Base-by-base conservation (phyloP, 2,113 vertebrate species). In the Vicugna pacos region DNA sequence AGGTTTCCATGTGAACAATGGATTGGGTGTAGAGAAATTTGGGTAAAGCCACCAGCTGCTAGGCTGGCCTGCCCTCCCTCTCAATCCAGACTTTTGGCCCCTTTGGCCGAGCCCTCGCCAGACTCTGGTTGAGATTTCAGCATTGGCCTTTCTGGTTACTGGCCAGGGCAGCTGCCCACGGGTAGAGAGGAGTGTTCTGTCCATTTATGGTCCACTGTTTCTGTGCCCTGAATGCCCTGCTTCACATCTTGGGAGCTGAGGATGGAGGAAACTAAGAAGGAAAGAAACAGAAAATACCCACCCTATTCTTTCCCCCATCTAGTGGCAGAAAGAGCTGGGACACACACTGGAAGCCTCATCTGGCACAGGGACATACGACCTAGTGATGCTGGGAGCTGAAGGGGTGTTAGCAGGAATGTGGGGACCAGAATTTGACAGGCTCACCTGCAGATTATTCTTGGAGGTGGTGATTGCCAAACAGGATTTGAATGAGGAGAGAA, bases 391-490 rank as follows among this genome's bases (percentile, higher is more conserved):
- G 17, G 69, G 72, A 52, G 35, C 65, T 52, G 62, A 70, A 70
- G 65, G 54, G 35, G 75, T 82, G 14, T 58, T 82, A 32, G 69
- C 69, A 46, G 64, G 69, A 64, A 65, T 20, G n/a, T 20, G 50
- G 62, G 77, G 73, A 70, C 46, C 48, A 76, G 77, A 80, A 52
- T 73, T 93, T 75, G 62, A 26, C 83, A 75, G 87, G 17, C n/a
- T 79, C 70, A 67, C 48, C 73, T 91, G 89, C 54, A 92, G 87
- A 76, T 89, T 46, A 85, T 83, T 93, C 77, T 89, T 75, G 38
- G 72, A 79, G 76, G 73, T 48, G 67, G 26, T 48, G 32, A 56
- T 88, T 88, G 72, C 48, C 64, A 84, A 81, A 46, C 30, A 77
- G 84, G 79, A 62, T 93, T 75, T 88, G 70, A 65, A 73, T 48